Base-by-base conservation (phyloP, 1,140 invertebrate species). In the Ceratosolen solmsi region DNA sequence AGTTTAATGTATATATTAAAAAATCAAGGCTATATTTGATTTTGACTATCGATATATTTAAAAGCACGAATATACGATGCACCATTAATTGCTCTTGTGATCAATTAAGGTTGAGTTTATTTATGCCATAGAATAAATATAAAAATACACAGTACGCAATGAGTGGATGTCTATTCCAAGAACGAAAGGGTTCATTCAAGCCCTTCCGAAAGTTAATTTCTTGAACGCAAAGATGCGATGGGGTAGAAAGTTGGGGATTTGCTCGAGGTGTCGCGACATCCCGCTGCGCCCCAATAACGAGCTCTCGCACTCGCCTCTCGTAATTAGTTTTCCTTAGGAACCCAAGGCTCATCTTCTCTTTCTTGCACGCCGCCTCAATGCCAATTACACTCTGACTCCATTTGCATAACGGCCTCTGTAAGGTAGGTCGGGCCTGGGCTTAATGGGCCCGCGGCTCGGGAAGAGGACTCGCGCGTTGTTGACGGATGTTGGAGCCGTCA, bases 321-420 rank as follows among this genome's bases (percentile, higher is more conserved):
- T 86, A 86, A 87, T 87, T 86, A 86, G 85, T 85, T 87, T 86
- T 86, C 88, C 88, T 30, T 27, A 30, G 27, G 49, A 73, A 8
- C 49, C 41, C 20, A 1, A 5, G 51, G 51, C 11, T 13, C 27
- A 7, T 54, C 46, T 73, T 49, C 46, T 38, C 17, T 73, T 38
- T 72, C 71, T 38, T 56, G 41, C 60, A 60, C 56, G 36, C 70
- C 33, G 86, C 87, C 87, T 88, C 87, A 85, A 87, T 87, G 87
- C 89, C 89, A 90, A 90, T 90, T 91, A 90, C 89, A 85, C 86
- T 25, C 5, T 8, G 7, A 82, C 82, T 86, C 89, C 86, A 90
- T 91, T 91, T 90, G 89, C 90, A 91, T 90, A 91, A 88, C 86
- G 86, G 84, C 86, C 85, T 79, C 84, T 82, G 79, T 68, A 68